Evolutionary conservation across 2,797 vertebrate genomes (phyloP), one percentile per base, ranked within the genome.

Genomic region (Microctenopoma steveboyesi): DNA sequence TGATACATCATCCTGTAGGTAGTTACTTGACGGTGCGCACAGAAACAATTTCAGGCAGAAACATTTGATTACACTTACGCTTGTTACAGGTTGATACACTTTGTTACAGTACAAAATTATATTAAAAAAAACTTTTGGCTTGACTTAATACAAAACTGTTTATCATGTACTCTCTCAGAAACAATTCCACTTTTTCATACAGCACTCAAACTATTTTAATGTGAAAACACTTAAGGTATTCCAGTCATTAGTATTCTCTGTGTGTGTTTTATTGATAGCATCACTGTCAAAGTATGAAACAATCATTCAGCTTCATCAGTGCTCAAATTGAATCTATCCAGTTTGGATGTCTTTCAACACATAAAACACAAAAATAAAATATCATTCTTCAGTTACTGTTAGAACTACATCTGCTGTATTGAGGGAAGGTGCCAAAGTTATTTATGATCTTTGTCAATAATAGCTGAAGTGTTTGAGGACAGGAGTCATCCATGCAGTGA

Each of bases 61-160:
- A 45, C 65, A 47, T 7, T 7, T 70, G 77, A 88, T 83, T 85
- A 89, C 77, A 77, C 50, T 68, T 74, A 83, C 50, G 71, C 64
- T 84, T 78, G 55, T 74, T 82, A 87, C 77, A 82, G 63, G 59
- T 65, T 75, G 69, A 78, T 88, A 88, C 78, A 79, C 72, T 86
- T 82, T 88, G 74, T 82, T 79, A 87, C 69, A 85, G 79, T 90
- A 92, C 71, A 90, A 91, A 93, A 90, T 78, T 1, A 85, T 84
- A 74, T 86, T 7, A 82, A 87, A 87, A 88, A 87, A 88, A 83
- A 49, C 64, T 80, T 84, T 85, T 88, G 78, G 75, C 57, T 88
- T 74, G 14, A 78, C 82, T 90, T 84, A 84, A 53, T 91, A 89
- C 86, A 90, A 90, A 89, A 89, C 58, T 60, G 50, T 45, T 81